Conservation (phyloP, 2,797 vertebrate species). For the Notolepis coatsorum region DNA sequence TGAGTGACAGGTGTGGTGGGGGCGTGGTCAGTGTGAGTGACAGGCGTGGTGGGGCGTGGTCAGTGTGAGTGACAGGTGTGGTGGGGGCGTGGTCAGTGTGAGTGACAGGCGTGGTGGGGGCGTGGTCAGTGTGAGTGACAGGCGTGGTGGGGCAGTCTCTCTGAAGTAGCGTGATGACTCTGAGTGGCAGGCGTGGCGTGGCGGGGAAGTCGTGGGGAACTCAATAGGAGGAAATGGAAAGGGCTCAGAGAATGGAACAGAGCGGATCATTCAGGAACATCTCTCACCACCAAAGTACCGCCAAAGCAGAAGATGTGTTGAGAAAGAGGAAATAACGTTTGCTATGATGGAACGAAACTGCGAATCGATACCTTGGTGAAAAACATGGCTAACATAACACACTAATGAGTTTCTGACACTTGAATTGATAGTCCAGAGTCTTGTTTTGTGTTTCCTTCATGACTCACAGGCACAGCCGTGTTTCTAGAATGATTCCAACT, state of each 20-base stretch:
- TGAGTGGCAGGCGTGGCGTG: too few species aligned
- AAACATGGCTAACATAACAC: too few species aligned
- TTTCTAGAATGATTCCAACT: background rate
- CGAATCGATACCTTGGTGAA: too few species aligned
- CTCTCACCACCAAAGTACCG: background rate
- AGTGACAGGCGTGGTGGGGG: too few species aligned
- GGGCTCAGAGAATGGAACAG: background rate
- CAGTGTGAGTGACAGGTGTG: background rate
- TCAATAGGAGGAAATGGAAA: slow-evolving; percentile 12
- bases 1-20: background rate
- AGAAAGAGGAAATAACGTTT: slow-evolving; percentile 54
- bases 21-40: background rate
- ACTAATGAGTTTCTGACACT: too few species aligned
- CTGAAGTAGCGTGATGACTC: too few species aligned
- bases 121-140: slow-evolving; percentile 7
- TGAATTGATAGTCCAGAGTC: too few species aligned
- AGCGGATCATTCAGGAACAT: background rate
- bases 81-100: too few species aligned
- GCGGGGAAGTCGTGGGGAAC: too few species aligned
- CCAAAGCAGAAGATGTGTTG: slow-evolving; percentile 18
- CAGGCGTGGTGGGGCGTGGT: too few species aligned
- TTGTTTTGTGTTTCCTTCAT: too few species aligned
- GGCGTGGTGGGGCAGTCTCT: background rate
- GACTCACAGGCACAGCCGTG: too few species aligned
- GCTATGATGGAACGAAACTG: slow-evolving; percentile 16